These are phyloP conservation scores for Connochaetes taurinus DNA, from an alignment of 2,113 vertebrate genomes.

Conservation along the genomic window DNA sequence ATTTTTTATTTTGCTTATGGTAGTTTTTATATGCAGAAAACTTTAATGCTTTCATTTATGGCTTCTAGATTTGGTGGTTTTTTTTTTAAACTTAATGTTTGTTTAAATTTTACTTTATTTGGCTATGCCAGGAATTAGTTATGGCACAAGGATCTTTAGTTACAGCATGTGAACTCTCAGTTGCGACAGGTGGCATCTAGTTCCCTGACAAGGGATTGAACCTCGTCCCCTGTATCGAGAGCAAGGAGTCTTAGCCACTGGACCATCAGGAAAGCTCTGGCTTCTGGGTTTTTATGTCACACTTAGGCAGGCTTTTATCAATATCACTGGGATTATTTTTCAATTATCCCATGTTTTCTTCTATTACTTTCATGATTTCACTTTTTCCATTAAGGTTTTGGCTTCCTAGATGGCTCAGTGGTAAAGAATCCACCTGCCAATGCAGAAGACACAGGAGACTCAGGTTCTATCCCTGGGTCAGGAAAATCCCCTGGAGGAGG, in stretches of 20 bases:
- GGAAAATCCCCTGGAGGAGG: neutral
- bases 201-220: neutral
- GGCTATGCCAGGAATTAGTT: neutral
- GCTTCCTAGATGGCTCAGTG: neutral
- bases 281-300: neutral
- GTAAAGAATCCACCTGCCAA: neutral
- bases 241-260: neutral
- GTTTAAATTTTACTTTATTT: neutral
- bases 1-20: slow-evolving; percentile 1
- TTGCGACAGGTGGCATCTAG: neutral
- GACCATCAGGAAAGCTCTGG: neutral
- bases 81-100: neutral
- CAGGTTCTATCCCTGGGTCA: neutral
- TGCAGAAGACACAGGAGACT: neutral
- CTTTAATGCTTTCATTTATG: neutral
- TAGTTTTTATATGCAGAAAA: neutral
- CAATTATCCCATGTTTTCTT: neutral
- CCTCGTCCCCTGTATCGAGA: neutral
- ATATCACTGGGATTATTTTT: neutral
- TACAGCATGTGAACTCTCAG: neutral
- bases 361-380: neutral
- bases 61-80: neutral
- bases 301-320: neutral
- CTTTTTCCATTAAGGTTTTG: neutral
- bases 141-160: neutral